phyloP scores from a whole-genome alignment of 2,113 vertebrate genomes.

The Oostethus manadensis region DNA sequence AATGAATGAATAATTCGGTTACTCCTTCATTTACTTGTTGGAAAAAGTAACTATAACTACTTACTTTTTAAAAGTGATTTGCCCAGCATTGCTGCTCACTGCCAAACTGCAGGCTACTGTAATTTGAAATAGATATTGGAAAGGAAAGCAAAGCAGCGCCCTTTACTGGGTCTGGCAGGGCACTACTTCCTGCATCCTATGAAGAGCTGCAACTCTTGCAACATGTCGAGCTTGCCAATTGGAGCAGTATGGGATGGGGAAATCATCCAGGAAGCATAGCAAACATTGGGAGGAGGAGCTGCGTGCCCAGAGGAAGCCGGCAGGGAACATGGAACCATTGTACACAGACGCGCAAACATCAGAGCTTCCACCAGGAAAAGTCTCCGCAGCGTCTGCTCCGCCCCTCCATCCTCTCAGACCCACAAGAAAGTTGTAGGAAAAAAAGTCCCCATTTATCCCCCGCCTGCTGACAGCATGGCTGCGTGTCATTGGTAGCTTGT shows the following conservation, averaged over 20 bases:
- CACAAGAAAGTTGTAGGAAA: slow-evolving; percentile 44
- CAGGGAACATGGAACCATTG: slow-evolving; percentile 50
- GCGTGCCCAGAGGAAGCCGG: slow-evolving; percentile 47
- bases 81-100: no score
- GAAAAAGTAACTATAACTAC: no score
- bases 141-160: no score
- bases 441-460: slow-evolving; percentile 3
- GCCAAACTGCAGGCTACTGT: no score
- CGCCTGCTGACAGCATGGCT: slow-evolving; percentile 14
- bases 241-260: background rate
- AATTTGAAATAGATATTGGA: no score
- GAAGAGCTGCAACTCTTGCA: no score
- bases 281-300: background rate
- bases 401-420: slow-evolving; percentile 57
- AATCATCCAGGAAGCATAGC: no score
- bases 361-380: slow-evolving; percentile 39
- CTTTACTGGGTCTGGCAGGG: no score
- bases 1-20: no score
- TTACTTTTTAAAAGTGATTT: no score
- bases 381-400: slow-evolving; percentile 37
- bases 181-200: no score
- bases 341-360: slow-evolving; percentile 30
- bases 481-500: background rate
- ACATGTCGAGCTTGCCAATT: background rate
- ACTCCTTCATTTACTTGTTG: no score